phyloP scores from a whole-genome alignment of 2,888 invertebrate species.

The Campoplex nolae region DNA sequence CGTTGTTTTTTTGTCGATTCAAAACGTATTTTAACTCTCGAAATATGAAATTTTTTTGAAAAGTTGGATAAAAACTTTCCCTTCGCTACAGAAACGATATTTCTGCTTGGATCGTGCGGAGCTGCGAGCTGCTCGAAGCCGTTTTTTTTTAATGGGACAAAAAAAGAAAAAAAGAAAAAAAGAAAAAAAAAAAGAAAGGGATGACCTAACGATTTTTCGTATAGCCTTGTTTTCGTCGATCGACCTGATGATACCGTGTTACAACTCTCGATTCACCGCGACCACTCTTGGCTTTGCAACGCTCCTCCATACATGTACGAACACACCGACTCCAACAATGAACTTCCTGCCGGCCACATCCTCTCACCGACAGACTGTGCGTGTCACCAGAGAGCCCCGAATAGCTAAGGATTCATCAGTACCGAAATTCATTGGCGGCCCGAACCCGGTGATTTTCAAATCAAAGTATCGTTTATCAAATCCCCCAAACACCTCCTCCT shows the following conservation, averaged over 20 bases:
- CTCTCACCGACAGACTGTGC: conserved; percentile 74
- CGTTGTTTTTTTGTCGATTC: neutral
- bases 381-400: conserved; percentile 71
- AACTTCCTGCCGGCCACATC: conserved; percentile 82
- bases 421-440: conserved; percentile 59
- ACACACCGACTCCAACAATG: conserved; percentile 76
- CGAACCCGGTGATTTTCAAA: conserved; percentile 30
- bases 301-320: conserved; percentile 71
- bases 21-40: neutral
- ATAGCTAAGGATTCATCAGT: conserved; percentile 78
- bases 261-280: conserved; percentile 51
- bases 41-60: neutral
- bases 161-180: neutral
- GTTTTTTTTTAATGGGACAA: neutral
- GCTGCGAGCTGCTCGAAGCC: neutral
- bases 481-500: neutral
- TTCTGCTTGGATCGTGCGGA: too few species aligned
- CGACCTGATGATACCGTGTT: conserved; percentile 58
- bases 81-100: neutral
- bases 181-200: neutral
- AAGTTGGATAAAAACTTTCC: neutral
- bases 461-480: conserved; percentile 38
- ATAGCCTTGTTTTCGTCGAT: conserved; percentile 61
- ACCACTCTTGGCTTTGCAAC: conserved; percentile 71
- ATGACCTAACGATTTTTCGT: conserved; percentile 30